Conservation (phyloP, 2,797 vertebrate species). For the Esox lucius region DNA sequence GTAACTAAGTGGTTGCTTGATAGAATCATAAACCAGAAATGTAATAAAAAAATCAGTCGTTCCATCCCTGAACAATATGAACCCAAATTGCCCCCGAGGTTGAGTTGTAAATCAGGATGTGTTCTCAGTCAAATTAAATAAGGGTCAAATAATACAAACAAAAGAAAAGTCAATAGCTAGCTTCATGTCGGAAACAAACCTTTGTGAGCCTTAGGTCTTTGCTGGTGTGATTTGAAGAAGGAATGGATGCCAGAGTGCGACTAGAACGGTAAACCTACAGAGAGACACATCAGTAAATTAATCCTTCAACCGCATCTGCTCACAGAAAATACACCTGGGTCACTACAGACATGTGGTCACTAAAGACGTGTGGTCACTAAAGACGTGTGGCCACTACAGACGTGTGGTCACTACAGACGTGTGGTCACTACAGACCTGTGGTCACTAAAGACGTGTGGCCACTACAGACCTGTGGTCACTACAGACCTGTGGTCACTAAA, state of each 20-base stretch:
- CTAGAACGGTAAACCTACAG: conserved; percentile 56
- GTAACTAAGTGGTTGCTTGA: background rate
- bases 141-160: too few species aligned
- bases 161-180: too few species aligned
- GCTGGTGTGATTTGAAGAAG: conserved; percentile 50
- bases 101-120: too few species aligned
- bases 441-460: too few species aligned
- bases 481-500: too few species aligned
- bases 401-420: too few species aligned
- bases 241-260: conserved; percentile 53
- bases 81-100: too few species aligned
- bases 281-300: conserved; percentile 19
- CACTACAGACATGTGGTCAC: background rate
- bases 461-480: background rate
- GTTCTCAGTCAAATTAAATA: background rate
- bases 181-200: conserved; percentile 34
- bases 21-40: too few species aligned
- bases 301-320: background rate
- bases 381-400: background rate
- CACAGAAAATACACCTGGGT: background rate
- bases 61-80: too few species aligned
- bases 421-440: background rate
- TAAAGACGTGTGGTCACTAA: too few species aligned
- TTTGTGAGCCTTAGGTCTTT: conserved; percentile 62
- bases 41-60: too few species aligned